Evolutionary conservation across 2,797 vertebrate species (phyloP).

Genomic region (Uromys caudimaculatus): DNA sequence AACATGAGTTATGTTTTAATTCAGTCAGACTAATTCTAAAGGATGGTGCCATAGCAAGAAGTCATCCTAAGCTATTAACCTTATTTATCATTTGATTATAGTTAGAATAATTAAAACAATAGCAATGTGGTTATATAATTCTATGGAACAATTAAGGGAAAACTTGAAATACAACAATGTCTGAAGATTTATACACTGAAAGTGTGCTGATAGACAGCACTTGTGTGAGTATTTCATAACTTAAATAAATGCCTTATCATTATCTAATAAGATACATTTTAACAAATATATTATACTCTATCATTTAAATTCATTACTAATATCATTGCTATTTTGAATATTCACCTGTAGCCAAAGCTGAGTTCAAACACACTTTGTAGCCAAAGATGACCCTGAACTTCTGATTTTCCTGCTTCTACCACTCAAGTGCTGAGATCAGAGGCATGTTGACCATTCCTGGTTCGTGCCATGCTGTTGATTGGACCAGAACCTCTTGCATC

Average conservation of each 20-base stretch:
- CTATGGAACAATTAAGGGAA: background rate
- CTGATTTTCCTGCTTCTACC: background rate
- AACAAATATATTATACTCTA: background rate
- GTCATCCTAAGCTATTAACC: constrained; percentile 32
- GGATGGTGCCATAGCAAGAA: constrained; percentile 34
- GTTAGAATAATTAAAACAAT: constrained; percentile 54
- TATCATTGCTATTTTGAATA: background rate
- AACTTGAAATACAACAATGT: background rate
- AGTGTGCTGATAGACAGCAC: background rate
- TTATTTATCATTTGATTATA: constrained; percentile 29
- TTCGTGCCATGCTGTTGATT: background rate
- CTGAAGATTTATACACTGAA: background rate
- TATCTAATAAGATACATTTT: background rate
- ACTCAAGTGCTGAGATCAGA: background rate
- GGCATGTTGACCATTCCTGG: no score
- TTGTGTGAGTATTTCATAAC: background rate
- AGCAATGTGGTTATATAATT: background rate
- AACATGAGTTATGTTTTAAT: constrained; percentile 75
- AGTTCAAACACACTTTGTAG: background rate
- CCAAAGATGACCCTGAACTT: background rate
- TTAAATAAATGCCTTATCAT: background rate
- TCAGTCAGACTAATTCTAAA: constrained; percentile 79
- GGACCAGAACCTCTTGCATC: background rate
- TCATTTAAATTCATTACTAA: background rate
- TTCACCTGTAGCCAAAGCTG: no score